Evolutionary conservation across 2,888 invertebrate genomes (phyloP).

Genomic region (Agonopterix subpropinquella): DNA sequence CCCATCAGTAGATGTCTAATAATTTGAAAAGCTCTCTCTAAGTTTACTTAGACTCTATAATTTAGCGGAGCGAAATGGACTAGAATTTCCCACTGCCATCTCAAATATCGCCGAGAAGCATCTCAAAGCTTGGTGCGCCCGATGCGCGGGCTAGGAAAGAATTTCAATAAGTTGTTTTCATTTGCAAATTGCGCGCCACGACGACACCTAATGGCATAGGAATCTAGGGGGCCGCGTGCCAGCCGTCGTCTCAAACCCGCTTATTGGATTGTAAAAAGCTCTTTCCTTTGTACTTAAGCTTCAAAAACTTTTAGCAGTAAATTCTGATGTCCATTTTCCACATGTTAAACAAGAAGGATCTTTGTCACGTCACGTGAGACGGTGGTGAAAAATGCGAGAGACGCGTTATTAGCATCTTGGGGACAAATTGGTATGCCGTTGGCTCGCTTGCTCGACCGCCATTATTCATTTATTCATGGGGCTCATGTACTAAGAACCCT

Average conservation of each 20-base stretch:
- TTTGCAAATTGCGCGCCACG: slow-evolving; percentile 70
- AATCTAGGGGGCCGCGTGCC: slow-evolving; percentile 52
- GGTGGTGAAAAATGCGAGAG: slow-evolving; percentile 60
- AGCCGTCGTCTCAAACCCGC: slow-evolving; percentile 25
- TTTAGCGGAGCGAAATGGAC: slow-evolving; percentile 16
- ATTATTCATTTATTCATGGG: slow-evolving; percentile 72
- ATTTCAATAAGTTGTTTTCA: slow-evolving; percentile 76
- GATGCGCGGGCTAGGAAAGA: slow-evolving; percentile 55
- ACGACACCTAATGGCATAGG: slow-evolving; percentile 71
- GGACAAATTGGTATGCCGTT: slow-evolving; percentile 66
- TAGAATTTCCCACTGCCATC: slow-evolving; percentile 32
- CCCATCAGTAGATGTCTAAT: no score
- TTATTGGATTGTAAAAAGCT: slow-evolving; percentile 59
- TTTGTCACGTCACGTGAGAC: slow-evolving; percentile 30
- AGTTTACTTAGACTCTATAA: slow-evolving; percentile 1
- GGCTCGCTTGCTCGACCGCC: slow-evolving; percentile 53
- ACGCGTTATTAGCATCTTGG: slow-evolving; percentile 61
- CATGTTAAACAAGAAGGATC: slow-evolving; percentile 34
- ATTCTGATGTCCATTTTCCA: slow-evolving; percentile 3
- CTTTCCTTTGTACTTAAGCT: slow-evolving; percentile 6
- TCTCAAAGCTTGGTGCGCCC: slow-evolving; percentile 26
- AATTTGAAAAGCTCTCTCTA: not conserved
- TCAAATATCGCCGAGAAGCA: slow-evolving; percentile 42
- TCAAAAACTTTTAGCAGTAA: not conserved
- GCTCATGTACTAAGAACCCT: slow-evolving; percentile 45